phyloP scores from a whole-genome alignment of 2,888 invertebrate species.

The Philaethria dido region DNA sequence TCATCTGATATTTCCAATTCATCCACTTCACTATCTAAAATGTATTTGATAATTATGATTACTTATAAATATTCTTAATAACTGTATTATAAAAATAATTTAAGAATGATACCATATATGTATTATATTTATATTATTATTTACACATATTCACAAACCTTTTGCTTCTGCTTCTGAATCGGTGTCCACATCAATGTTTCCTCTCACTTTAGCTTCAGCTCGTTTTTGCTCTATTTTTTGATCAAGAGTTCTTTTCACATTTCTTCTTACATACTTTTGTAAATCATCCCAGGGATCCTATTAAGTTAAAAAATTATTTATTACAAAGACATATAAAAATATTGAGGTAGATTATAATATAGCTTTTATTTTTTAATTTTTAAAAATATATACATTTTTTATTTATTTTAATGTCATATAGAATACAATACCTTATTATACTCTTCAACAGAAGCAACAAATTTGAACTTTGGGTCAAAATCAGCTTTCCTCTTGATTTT shows the following conservation, averaged over 20 bases:
- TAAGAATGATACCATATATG: too few relatives aligned
- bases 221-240: slow-evolving; percentile 88
- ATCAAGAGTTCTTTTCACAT: slow-evolving; percentile 91
- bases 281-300: slow-evolving; percentile 92
- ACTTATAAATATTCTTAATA: neutral
- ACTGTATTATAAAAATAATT: neutral
- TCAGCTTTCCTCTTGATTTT: slow-evolving; percentile 88
- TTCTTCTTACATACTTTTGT: slow-evolving; percentile 90
- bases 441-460: slow-evolving; percentile 90
- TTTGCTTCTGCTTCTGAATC: slow-evolving; percentile 74
- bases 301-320: neutral
- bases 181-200: slow-evolving; percentile 76
- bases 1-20: slow-evolving; percentile 89
- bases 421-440: slow-evolving; percentile 85
- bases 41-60: slow-evolving; percentile 11
- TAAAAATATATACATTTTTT: too few relatives aligned
- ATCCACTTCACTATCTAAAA: slow-evolving; percentile 73
- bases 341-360: too few relatives aligned
- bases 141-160: slow-evolving; percentile 28
- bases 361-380: too few relatives aligned
- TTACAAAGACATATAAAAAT: neutral
- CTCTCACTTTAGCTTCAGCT: slow-evolving; percentile 73
- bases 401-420: neutral
- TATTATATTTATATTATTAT: neutral
- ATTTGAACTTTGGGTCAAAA: slow-evolving; percentile 92